A percentile compares a stretch with the other conserved stretches of the same genome.
These are phyloP conservation scores for Acanthococcus lagerstroemiae DNA, from an alignment of 2,888 invertebrate species.

Conservation along the genomic window DNA sequence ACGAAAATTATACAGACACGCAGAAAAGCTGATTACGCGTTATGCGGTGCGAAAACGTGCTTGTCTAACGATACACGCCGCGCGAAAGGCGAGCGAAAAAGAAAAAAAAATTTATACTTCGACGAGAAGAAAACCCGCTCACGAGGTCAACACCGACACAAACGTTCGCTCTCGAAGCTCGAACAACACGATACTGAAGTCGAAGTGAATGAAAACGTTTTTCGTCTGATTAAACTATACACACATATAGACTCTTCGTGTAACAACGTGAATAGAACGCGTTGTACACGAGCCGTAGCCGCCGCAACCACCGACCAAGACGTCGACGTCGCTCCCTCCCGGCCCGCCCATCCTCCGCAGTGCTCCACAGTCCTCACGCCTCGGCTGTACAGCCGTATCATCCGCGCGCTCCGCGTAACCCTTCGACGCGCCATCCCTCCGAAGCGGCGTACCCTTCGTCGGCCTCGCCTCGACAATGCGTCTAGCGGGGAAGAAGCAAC, in stretches of 20 bases:
- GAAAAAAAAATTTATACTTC: neutral
- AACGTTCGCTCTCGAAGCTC: neutral
- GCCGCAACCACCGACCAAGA: neutral
- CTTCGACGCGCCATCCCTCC: neutral
- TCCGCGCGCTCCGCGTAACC: neutral
- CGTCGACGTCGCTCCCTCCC: neutral
- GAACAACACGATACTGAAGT: neutral
- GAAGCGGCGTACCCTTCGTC: neutral
- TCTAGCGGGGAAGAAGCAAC: slow-evolving; percentile 14
- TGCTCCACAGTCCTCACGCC: neutral
- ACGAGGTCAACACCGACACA: neutral
- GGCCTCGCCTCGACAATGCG: slow-evolving; percentile 4
- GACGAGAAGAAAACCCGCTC: neutral
- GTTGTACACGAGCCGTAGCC: slow-evolving; percentile 17
- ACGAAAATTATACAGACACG: too few species aligned
- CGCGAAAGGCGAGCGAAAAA: neutral
- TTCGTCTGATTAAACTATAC: slow-evolving; percentile 12
- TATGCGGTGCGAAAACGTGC: too few species aligned
- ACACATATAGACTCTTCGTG: neutral
- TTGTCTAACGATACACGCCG: too few species aligned
- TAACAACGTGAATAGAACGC: slow-evolving; percentile 16
- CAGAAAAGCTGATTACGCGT: too few species aligned
- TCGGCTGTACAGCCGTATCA: neutral
- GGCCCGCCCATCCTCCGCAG: slow-evolving; percentile 1
- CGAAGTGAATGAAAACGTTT: slow-evolving; percentile 22